Evolutionary conservation across 2,888 invertebrate species (phyloP).

Genomic region (Zhuqinia jingwanae): DNA sequence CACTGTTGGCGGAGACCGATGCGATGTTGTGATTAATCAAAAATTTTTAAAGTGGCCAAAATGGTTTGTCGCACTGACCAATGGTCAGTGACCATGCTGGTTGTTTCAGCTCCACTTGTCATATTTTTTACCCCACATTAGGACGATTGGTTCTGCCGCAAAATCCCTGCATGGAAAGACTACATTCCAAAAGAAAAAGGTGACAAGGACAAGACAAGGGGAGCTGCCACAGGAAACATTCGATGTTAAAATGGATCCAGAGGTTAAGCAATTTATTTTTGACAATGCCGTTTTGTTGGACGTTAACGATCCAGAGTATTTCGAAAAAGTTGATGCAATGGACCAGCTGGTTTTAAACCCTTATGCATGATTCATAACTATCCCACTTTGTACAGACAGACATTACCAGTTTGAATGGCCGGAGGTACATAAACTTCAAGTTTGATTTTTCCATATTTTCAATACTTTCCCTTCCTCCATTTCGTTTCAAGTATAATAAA

Average conservation of each 20-base stretch:
- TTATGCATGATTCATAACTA: conserved; percentile 7
- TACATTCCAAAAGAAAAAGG: not conserved
- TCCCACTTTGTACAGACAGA: conserved; percentile 6
- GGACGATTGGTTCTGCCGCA: conserved; percentile 22
- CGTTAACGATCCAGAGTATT: conserved; percentile 33
- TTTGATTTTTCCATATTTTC: conserved; percentile 51
- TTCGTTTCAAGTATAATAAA: no score
- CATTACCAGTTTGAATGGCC: conserved; percentile 42
- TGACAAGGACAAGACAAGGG: no score
- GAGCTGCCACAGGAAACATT: not conserved
- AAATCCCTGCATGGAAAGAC: conserved; percentile 12
- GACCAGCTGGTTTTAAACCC: not conserved
- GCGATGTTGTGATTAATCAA: not conserved
- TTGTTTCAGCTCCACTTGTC: not conserved
- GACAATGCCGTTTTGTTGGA: not conserved
- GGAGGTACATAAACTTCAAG: conserved; percentile 20
- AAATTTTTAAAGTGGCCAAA: conserved; percentile 17
- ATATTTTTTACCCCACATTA: conserved; percentile 25
- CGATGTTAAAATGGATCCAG: conserved; percentile 33
- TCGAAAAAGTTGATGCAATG: conserved; percentile 26
- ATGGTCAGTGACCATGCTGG: no score
- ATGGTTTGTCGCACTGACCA: conserved; percentile 12
- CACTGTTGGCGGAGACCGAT: not conserved
- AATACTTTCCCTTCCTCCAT: not conserved
- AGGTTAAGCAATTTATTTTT: conserved; percentile 2